Evolutionary conservation across 2,797 vertebrate genomes (phyloP).

Genomic region (Cryptoblepharus egeriae): DNA sequence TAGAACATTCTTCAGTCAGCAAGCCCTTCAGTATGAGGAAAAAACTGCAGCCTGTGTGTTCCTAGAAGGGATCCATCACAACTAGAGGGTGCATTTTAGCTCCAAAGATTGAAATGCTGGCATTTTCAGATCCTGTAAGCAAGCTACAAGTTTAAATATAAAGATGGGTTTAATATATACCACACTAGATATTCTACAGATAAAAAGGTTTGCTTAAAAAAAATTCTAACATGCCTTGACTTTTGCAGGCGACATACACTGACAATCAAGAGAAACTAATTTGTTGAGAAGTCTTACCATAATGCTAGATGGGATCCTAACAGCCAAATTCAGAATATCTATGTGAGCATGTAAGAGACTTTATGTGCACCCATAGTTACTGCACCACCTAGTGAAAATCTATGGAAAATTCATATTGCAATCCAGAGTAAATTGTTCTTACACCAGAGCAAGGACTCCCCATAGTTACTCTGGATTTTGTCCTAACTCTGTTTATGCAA

Average conservation of each 20-base stretch:
- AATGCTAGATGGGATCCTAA: too few species aligned
- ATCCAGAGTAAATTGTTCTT: too few species aligned
- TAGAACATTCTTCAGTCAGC: conserved; percentile 27
- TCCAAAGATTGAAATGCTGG: not conserved
- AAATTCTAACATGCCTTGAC: not conserved
- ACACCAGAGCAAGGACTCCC: too few species aligned
- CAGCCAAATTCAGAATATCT: too few species aligned
- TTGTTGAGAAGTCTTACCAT: not conserved
- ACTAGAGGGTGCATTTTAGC: conserved; percentile 24
- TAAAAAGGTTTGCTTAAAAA: not conserved
- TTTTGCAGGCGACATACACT: not conserved
- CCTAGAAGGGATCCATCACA: not conserved
- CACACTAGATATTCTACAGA: not conserved
- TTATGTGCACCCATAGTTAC: too few species aligned
- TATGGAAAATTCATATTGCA: too few species aligned
- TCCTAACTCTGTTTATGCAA: not conserved
- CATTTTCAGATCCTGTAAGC: not conserved
- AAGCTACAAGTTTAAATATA: conserved; percentile 17
- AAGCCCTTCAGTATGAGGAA: conserved; percentile 32
- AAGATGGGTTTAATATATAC: conserved; percentile 26
- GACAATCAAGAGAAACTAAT: not conserved
- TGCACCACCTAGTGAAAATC: too few species aligned
- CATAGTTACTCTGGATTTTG: too few species aligned
- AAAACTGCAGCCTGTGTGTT: conserved; percentile 11
- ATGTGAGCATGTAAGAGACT: too few species aligned